Evolutionary conservation across 2,113 vertebrate species (phyloP), one percentile per base, ranked within the genome.

Genomic region (Ancistrus triradiatus): DNA sequence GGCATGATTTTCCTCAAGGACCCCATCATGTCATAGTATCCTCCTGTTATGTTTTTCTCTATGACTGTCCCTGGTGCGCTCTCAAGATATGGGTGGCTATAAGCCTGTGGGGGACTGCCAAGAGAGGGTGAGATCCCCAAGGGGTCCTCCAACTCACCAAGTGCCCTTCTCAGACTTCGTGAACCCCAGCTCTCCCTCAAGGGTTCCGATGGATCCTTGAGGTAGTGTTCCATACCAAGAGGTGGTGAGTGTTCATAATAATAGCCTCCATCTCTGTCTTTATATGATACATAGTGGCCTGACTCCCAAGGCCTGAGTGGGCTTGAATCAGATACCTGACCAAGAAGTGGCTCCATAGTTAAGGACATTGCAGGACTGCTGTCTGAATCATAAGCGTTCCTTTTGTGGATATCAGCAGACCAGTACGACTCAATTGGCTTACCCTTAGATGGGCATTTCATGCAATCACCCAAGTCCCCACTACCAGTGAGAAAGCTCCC

Each of bases 291-390:
- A 1, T 89, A 90, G 71, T 89, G 87, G 28, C 87, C 86, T 0
- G 84, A 83, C 69, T 86, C 84, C 86, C 84, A 90, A 25, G 84
- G 79, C 14, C 73, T 76, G 4, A 81, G 50, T 6, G 86, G 83
- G 56, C 86, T 88, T 0, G 55, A 51, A 0, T 70, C 77, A 0
- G 76, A 79, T 0, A 78, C 72, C 0, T 85, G 91, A n/a, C 91
- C 91, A 69, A 94, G 73, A 40, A 94, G 87, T 0, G 93, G 92
- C 69, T 97, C 95, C 90, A 90, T 90, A 19, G 89, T 93, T 57
- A 92, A 79, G 0, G 92, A 93, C 25, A 89, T 78, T 0, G 87
- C 71, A 0, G 89, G 84, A 73, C 91, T 93, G 31, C 80, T 83
- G 2, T 89, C 90, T 0, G 90, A 91, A 68, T 92, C 89, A 0